phyloP scores from a whole-genome alignment of 2,113 vertebrate genomes.

The Ammospiza caudacuta region DNA sequence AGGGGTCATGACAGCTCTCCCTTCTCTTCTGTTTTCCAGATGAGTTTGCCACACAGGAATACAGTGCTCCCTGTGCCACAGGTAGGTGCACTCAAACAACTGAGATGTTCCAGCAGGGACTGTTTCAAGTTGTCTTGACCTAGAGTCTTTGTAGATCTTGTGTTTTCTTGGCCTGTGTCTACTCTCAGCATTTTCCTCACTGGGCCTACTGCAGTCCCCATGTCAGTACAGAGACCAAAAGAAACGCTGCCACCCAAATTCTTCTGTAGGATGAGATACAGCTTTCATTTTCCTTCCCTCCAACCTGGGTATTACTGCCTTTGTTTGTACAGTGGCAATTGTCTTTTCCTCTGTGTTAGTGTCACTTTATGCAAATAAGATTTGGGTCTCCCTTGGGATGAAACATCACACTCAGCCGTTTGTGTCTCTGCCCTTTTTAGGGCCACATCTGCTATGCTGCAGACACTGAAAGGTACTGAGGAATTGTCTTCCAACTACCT shows the following conservation, averaged over 20 bases:
- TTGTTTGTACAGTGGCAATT: background rate
- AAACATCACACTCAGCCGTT: background rate
- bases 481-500: background rate
- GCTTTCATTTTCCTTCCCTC: background rate
- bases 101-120: background rate
- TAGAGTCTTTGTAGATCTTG: background rate
- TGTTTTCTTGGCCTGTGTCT: background rate
- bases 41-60: conserved; percentile 42
- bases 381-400: background rate
- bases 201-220: background rate
- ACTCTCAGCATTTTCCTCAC: background rate
- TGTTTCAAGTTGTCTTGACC: background rate
- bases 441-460: background rate
- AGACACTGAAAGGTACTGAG: background rate
- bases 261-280: background rate
- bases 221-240: background rate
- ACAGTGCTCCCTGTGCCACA: conserved; percentile 61
- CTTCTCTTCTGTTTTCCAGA: no score
- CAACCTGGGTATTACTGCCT: background rate
- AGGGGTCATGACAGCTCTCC: no score
- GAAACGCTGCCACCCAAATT: background rate
- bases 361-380: background rate
- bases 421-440: background rate
- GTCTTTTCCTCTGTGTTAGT: background rate
- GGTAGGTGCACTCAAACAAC: background rate